Conservation (phyloP, 2,113 vertebrate species). For the sheep (Ovis aries) region ARS-UI_Ramb_v3.0 NC_056055.1:107382001-107382500, state of each 20-base stretch:
- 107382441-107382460: neutral
- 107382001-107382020: neutral
- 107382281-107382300: neutral
- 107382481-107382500: neutral
- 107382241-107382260: neutral
- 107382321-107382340: neutral
- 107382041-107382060: neutral
- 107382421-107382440: neutral
- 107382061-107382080: neutral
- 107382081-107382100: neutral
- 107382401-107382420: neutral
- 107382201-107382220: neutral
- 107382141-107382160: neutral
- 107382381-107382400: too few relatives aligned
- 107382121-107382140: neutral
- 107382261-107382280: neutral
- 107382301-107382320: neutral
- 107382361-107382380: neutral
- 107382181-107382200: neutral
- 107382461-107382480: fast-evolving
- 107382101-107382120: neutral
- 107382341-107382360: neutral
- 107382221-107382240: neutral
- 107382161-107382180: neutral
- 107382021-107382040: neutral